Base-by-base conservation (phyloP, 2,797 vertebrate species). In the Catamblyrhynchus diadema region DNA sequence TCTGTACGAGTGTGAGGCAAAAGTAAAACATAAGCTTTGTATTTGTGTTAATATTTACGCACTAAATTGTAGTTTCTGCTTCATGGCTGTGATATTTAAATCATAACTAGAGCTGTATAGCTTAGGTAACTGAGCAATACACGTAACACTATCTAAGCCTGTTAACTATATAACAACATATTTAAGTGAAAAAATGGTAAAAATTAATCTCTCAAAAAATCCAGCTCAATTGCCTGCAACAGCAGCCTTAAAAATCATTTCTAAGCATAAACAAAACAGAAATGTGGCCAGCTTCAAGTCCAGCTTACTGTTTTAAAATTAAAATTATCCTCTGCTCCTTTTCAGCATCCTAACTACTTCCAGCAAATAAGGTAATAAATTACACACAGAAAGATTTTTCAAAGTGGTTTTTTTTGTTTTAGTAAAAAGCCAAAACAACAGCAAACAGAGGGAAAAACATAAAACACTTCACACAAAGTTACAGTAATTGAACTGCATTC, bases 1-100 rank as follows among this genome's bases (percentile, higher is more conserved):
- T 9, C 19, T n/a, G 6, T 30, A 32, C 3, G 1, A 17, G 3
- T 2, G 3, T 8, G 13, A n/a, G 41, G 48, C 22, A 23, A 4
- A 81, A 71, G 17, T 5, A 50, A 59, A 88, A 42, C 8, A 30
- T 10, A 16, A 60, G 10, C 6, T 65, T 27, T 37, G 6, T 13
- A 53, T 33, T 44, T 56, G 6, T 56, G 0, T 19, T 22, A 80
- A 37, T 5, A 25, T 9, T 51, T 71, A 33, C 3, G 10, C 24
- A n/a, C n/a, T 27, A 25, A 37, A 24, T 1, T 20, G 10, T n/a
- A 74, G 22, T 39, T 88, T 56, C n/a, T 42, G 20, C 17, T 65
- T 75, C 21, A 30, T 8, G 25, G 60, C 10, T 42, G 23, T 27
- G 12, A 21, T 23, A 64, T 1, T 47, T 73, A 39, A 73, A 73